Percentiles rank a stretch among this genome's conserved stretches.
Evolutionary conservation across 2,888 invertebrate genomes (phyloP).

Genomic region (Argyresthia goedartella): DNA sequence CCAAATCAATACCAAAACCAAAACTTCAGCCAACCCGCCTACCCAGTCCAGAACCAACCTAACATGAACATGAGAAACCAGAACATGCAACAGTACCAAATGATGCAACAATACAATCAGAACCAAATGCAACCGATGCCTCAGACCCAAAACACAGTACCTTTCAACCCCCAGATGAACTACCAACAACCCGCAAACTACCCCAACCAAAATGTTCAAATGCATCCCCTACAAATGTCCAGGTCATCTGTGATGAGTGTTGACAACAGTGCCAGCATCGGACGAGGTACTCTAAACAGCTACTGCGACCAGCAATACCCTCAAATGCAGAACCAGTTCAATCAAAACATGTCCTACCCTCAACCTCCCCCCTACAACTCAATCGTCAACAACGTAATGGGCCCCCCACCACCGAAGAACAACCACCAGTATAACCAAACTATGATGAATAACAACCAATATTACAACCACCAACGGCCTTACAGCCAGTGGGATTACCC

Average conservation of each 20-base stretch:
- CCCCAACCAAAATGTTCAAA: conserved; percentile 39
- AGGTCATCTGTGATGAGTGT: conserved; percentile 62
- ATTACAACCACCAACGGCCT: conserved; percentile 54
- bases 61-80: conserved; percentile 39
- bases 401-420: conserved; percentile 60
- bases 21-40: conserved; percentile 35
- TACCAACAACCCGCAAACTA: conserved; percentile 45
- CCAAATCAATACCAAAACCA: conserved; percentile 41
- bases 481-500: conserved; percentile 61
- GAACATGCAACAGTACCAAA: conserved; percentile 50
- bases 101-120: conserved; percentile 50
- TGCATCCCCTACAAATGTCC: conserved; percentile 55
- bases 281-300: conserved; percentile 45
- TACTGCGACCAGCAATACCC: conserved; percentile 47
- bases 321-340: conserved; percentile 41
- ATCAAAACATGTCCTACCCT: conserved; percentile 49
- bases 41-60: conserved; percentile 37
- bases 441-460: conserved; percentile 62
- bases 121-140: conserved; percentile 39
- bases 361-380: conserved; percentile 56
- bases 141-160: conserved; percentile 30
- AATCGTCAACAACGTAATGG: conserved; percentile 56
- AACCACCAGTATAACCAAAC: conserved; percentile 61
- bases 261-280: conserved; percentile 56
- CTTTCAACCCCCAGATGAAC: conserved; percentile 43